A percentile compares a stretch with the other conserved stretches of the same genome.
These are phyloP conservation scores for Chouioia cunea DNA, from an alignment of 2,888 invertebrate species.

Conservation along the genomic window DNA sequence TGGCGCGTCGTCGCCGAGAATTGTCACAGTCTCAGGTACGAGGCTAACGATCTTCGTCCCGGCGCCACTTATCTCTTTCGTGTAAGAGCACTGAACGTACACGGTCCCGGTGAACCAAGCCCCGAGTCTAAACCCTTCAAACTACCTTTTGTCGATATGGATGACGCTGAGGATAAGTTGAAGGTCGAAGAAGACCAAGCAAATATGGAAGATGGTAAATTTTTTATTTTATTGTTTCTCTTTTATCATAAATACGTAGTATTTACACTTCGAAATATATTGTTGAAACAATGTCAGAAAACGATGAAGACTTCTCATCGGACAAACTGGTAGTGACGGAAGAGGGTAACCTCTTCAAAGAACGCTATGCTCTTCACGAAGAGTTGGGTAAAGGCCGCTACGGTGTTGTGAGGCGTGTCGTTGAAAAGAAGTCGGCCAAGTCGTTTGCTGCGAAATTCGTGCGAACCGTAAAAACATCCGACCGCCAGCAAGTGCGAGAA, in stretches of 20 bases:
- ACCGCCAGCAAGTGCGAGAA: slow-evolving; percentile 81
- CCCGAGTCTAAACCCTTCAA: slow-evolving; percentile 72
- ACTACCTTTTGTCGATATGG: slow-evolving; percentile 58
- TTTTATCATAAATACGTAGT: background rate
- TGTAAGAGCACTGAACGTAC: slow-evolving; percentile 81
- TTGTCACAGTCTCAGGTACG: slow-evolving; percentile 79
- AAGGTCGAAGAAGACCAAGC: slow-evolving; percentile 54
- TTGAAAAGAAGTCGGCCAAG: slow-evolving; percentile 75
- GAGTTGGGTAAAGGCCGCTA: slow-evolving; percentile 83
- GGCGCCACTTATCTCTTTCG: slow-evolving; percentile 79
- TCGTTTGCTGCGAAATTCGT: slow-evolving; percentile 88
- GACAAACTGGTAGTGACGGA: slow-evolving; percentile 63
- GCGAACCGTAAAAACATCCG: slow-evolving; percentile 79
- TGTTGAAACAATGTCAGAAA: slow-evolving; percentile 13
- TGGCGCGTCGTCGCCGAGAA: slow-evolving; percentile 74
- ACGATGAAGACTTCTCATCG: slow-evolving; percentile 62
- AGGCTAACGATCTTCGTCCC: slow-evolving; percentile 72
- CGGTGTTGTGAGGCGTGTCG: slow-evolving; percentile 78
- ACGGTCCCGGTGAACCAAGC: slow-evolving; percentile 79
- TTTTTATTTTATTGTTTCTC: background rate
- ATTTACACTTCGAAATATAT: too few species aligned
- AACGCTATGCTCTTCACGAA: slow-evolving; percentile 77
- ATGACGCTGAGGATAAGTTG: slow-evolving; percentile 59
- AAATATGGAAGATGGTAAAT: slow-evolving; percentile 36
- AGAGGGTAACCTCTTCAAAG: slow-evolving; percentile 73